A percentile compares a stretch with the other conserved stretches of the same genome.
These are phyloP conservation scores for Propithecus perrieri DNA, from an alignment of 2,797 vertebrate species.

Conservation along the genomic window DNA sequence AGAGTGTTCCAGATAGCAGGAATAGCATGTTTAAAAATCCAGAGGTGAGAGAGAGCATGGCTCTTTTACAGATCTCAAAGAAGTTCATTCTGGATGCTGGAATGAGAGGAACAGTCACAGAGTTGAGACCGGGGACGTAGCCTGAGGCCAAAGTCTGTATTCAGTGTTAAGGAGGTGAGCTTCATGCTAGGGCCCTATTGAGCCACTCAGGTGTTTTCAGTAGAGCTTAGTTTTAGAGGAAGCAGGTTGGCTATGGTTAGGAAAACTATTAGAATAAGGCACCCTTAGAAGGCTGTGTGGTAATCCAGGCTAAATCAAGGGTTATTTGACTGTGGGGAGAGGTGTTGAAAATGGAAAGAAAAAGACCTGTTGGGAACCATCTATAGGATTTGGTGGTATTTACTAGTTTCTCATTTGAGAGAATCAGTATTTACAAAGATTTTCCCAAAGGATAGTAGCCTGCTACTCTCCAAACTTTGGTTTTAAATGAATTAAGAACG, in stretches of 20 bases:
- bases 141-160: not conserved
- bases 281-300: not conserved
- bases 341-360: not conserved
- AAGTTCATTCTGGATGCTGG: not conserved
- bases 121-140: not conserved
- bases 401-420: not conserved
- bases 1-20: not conserved
- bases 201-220: not conserved
- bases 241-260: not conserved
- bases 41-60: not conserved
- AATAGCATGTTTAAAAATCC: not conserved
- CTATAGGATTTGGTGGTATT: not conserved
- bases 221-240: not conserved
- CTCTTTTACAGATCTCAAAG: not conserved
- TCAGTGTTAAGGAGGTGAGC: not conserved
- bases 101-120: not conserved
- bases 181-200: not conserved
- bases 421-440: not conserved
- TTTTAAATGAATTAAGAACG: not conserved
- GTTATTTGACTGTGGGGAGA: not conserved
- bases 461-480: not conserved
- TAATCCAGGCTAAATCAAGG: not conserved
- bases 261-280: not conserved
- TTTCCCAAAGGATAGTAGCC: not conserved
- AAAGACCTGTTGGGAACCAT: not conserved